Evolutionary conservation across 2,113 vertebrate genomes (phyloP).

Genomic region (Grallaria varia): DNA sequence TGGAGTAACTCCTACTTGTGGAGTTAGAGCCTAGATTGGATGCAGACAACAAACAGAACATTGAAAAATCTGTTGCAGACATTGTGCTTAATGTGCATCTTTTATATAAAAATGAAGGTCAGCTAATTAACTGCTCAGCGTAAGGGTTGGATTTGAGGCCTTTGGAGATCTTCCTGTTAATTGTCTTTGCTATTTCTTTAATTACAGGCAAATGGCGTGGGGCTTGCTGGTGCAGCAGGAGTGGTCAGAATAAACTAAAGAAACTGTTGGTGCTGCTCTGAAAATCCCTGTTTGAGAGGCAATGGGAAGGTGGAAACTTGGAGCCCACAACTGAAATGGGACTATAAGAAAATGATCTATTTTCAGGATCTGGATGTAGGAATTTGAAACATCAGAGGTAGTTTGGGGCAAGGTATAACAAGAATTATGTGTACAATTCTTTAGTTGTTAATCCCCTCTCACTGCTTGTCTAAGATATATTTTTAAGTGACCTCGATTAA

Average conservation of each 20-base stretch:
- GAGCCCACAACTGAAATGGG: fast-evolving
- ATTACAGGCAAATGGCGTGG: background rate
- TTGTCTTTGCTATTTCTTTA: background rate
- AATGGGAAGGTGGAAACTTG: background rate
- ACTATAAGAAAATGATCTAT: background rate
- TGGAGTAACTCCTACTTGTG: constrained; percentile 66
- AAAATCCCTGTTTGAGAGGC: background rate
- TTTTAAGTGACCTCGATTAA: background rate
- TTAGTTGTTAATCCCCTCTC: background rate
- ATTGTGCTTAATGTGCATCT: background rate
- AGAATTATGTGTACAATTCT: fast-evolving
- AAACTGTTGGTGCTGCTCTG: background rate
- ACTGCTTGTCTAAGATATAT: background rate
- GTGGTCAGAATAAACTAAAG: background rate
- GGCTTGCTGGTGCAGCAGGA: background rate
- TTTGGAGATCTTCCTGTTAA: background rate
- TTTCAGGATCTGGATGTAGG: background rate
- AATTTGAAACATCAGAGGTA: background rate
- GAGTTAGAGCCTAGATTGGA: constrained; percentile 70
- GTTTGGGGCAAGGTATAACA: background rate
- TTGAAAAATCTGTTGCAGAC: background rate
- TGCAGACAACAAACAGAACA: constrained; percentile 43
- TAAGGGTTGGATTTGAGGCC: background rate
- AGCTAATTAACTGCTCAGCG: background rate
- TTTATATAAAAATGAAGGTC: background rate